Evolutionary conservation across 2,888 invertebrate genomes (phyloP).

Genomic region (Miltochrista miniata): DNA sequence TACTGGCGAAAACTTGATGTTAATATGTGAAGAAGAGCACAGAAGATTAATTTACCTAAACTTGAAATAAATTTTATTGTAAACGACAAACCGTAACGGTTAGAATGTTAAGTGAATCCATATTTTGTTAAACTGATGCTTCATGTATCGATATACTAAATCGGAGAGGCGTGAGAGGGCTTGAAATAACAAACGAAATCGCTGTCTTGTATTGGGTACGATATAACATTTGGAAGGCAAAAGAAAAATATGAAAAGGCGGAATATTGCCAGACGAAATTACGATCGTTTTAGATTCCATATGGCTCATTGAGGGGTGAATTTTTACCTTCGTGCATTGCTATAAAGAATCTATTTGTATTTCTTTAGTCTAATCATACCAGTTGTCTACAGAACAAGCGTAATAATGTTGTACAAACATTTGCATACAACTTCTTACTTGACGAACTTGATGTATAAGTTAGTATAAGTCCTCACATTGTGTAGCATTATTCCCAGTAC

Average conservation of each 20-base stretch:
- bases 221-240: conserved; percentile 75
- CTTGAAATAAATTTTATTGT: not conserved
- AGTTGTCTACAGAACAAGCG: conserved; percentile 53
- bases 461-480: not conserved
- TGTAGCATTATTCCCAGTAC: too few relatives aligned
- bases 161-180: conserved; percentile 69
- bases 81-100: conserved; percentile 9
- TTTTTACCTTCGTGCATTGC: conserved; percentile 79
- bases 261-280: conserved; percentile 81
- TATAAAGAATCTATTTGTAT: conserved; percentile 80
- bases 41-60: not conserved
- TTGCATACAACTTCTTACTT: too few relatives aligned
- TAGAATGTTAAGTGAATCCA: conserved; percentile 52
- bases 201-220: conserved; percentile 73
- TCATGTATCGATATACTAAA: conserved; percentile 72
- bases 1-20: not conserved
- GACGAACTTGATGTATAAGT: not conserved
- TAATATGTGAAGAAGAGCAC: not conserved
- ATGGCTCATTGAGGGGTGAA: conserved; percentile 78
- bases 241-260: conserved; percentile 80
- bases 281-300: conserved; percentile 80
- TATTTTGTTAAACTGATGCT: conserved; percentile 70
- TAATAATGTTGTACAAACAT: conserved; percentile 34
- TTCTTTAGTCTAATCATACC: conserved; percentile 58
- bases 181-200: conserved; percentile 81